Conservation (phyloP, 2,113 vertebrate species). For the Leptosomus discolor region DNA sequence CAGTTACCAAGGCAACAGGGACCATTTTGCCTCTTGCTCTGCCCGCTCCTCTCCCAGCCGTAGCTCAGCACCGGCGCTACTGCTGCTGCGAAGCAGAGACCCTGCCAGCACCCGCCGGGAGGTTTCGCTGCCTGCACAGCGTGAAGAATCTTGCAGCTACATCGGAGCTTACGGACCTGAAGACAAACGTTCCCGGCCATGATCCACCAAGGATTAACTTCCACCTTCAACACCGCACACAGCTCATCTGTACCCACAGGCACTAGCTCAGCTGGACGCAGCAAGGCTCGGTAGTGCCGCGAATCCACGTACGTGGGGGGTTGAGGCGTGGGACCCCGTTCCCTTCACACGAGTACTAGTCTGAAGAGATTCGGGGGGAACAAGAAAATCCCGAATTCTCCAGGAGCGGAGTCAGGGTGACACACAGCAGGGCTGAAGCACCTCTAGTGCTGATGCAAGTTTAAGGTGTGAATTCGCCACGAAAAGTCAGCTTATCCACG, state of each 20-base stretch:
- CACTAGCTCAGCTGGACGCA: accelerated
- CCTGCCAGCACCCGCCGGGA: not conserved
- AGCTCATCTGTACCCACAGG: not conserved
- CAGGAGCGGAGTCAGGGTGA: not conserved
- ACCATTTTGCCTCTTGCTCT: not conserved
- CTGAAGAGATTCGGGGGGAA: not conserved
- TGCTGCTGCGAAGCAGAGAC: not conserved
- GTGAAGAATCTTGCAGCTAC: no score
- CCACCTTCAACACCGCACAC: not conserved
- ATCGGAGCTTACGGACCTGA: not conserved
- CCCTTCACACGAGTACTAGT: not conserved
- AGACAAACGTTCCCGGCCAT: not conserved
- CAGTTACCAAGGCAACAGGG: not conserved
- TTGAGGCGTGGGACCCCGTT: not conserved
- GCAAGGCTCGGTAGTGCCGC: not conserved
- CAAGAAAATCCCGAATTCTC: not conserved
- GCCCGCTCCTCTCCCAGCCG: not conserved
- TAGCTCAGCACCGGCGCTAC: not conserved
- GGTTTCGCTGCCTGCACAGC: not conserved
- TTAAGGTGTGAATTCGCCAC: not conserved
- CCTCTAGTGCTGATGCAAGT: not conserved
- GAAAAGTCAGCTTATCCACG: not conserved
- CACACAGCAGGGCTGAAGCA: not conserved
- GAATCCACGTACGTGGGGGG: not conserved
- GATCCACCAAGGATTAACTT: not conserved